A percentile compares a stretch with the other conserved stretches of the same genome.
Evolutionary conservation across 2,888 invertebrate species (phyloP).

Genomic region (Melanotus villosus): DNA sequence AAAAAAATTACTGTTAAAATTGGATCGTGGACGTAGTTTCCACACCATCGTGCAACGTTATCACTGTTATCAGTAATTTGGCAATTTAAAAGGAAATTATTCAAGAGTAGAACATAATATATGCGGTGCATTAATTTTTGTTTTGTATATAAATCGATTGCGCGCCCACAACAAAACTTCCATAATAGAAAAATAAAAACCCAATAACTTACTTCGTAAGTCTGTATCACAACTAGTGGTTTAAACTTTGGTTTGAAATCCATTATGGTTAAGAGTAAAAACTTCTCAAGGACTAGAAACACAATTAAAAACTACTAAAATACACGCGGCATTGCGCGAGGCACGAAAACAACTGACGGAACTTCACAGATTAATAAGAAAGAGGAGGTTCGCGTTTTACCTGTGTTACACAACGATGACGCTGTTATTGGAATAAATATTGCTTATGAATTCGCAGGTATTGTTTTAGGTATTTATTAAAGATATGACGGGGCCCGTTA

Average conservation of each 20-base stretch:
- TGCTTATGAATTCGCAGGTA: constrained; percentile 1
- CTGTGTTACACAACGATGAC: constrained; percentile 54
- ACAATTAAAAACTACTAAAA: constrained; percentile 23
- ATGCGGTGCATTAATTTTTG: constrained; percentile 3
- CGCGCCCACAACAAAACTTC: background rate
- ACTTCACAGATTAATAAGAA: constrained; percentile 44
- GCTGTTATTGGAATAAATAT: constrained; percentile 41
- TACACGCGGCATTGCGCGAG: constrained; percentile 37
- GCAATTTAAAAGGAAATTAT: constrained; percentile 6
- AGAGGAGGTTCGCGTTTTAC: constrained; percentile 39
- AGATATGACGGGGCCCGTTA: background rate
- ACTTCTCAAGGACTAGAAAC: constrained; percentile 11
- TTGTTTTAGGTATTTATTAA: constrained; percentile 20
- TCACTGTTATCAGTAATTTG: constrained; percentile 4
- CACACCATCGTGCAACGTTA: background rate
- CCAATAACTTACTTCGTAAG: constrained; percentile 73
- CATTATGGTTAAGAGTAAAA: constrained; percentile 42
- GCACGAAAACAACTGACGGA: constrained; percentile 47
- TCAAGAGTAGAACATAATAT: background rate
- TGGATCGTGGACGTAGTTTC: background rate
- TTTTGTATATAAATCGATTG: constrained; percentile 26
- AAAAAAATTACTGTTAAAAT: no score
- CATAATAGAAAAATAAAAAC: constrained; percentile 24
- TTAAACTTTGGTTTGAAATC: constrained; percentile 59
- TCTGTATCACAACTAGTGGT: constrained; percentile 73